Evolutionary conservation across 2,113 vertebrate species (phyloP), one percentile per base, ranked within the genome.

Genomic region (Gymnocephalus cernua): DNA sequence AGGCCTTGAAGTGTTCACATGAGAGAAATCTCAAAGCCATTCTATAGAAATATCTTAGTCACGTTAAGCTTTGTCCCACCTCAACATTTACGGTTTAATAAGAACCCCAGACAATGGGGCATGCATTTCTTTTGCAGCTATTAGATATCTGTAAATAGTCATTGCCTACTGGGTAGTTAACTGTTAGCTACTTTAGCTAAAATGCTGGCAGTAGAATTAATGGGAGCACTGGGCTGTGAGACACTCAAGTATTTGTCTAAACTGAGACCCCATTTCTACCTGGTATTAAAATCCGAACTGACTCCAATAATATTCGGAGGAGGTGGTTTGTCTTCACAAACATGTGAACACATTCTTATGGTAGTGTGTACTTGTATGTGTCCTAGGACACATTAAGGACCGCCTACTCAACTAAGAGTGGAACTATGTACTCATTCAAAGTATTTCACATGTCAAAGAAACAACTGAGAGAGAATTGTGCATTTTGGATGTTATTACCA

Each of bases 181-280:
- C 32, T 44, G 59, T 54, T 59, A 15, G n/a, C 27, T 58, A 13
- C 53, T 58, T 18, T 50, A 62, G 48, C 66, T 70, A 21, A 11
- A 27, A 0, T 75, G 75, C 54, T 79, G 35, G 23, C 66, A 23
- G 21, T 27, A 25, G 50, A 48, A 59, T 59, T 83, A 76, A 84
- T 69, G 59, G 38, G 73, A 74, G 51, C n/a, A 73, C 50, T 76
- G 50, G 62, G 18, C 47, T 82, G 27, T 80, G 53, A 80, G 64
- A 84, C 73, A 23, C 63, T 85, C 66, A 70, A 18, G 58, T 78
- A 69, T 86, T 79, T 77, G 73, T 67, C 21, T 50, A 59, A 62
- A 68, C 25, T 44, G 35, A 38, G 8, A 38, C 35, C 7, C 35
- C 35, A 8, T 38, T 32, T 32, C 32, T 32, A 32, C 32, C 32